phyloP scores from a whole-genome alignment of 1,140 invertebrate genomes.

The Diorhabda elongata region DNA sequence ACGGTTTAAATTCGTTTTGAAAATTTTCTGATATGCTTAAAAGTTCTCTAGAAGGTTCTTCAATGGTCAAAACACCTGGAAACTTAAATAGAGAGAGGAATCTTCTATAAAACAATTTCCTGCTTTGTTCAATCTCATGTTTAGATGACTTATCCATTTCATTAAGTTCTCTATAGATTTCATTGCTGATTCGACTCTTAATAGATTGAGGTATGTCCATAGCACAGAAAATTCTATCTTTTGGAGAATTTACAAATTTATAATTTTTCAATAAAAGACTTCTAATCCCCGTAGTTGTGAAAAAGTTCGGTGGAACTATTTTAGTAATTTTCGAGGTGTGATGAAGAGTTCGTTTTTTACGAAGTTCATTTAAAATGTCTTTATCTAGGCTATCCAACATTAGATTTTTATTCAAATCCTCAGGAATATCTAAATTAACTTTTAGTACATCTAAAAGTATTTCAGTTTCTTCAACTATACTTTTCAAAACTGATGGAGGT shows the following conservation, averaged over 20 bases:
- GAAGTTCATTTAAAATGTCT: conserved; percentile 20
- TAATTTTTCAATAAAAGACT: conserved; percentile 30
- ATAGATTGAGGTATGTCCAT: neutral
- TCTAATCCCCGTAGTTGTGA: conserved; percentile 31
- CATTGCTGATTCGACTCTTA: neutral
- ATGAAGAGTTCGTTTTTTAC: conserved; percentile 4
- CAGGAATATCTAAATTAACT: conserved; percentile 27
- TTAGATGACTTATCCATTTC: neutral
- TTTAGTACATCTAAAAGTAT: conserved; percentile 21
- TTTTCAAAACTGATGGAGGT: neutral
- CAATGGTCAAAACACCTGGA: conserved; percentile 26
- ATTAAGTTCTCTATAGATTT: neutral
- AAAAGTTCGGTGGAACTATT: conserved; percentile 31
- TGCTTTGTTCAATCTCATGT: conserved; percentile 7
- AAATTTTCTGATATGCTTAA: neutral
- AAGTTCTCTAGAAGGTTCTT: conserved; percentile 16
- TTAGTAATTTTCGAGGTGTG: conserved; percentile 4
- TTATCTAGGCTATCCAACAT: conserved; percentile 23
- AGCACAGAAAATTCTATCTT: conserved; percentile 11
- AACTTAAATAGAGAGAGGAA: conserved; percentile 28
- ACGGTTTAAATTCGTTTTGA: neutral
- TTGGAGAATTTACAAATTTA: conserved; percentile 18
- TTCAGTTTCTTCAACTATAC: conserved; percentile 9
- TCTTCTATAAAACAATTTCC: conserved; percentile 22
- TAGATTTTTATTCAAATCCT: conserved; percentile 18